These are phyloP conservation scores for Meleagris gallopavo DNA, from an alignment of 2,113 vertebrate species.

Conservation along the genomic window DNA sequence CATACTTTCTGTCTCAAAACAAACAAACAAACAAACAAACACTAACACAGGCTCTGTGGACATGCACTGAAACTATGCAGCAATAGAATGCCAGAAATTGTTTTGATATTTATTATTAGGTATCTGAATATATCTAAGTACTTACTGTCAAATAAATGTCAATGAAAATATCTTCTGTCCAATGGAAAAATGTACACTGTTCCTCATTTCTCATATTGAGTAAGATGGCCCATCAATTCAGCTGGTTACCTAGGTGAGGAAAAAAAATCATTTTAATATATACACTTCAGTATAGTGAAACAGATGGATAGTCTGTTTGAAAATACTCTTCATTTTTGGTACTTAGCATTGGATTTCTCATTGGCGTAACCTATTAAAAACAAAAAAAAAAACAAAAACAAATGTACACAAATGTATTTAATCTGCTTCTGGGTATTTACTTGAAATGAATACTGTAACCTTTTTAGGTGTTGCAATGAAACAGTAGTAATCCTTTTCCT, in stretches of 20 bases:
- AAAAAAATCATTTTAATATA: not conserved
- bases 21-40: not conserved
- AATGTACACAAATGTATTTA: not conserved
- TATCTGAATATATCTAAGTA: not conserved
- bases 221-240: not conserved
- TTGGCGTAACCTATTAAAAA: not conserved
- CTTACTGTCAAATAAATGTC: not conserved
- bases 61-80: not conserved
- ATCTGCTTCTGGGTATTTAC: not conserved
- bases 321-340: not conserved
- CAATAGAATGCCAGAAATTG: not conserved
- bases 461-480: slow-evolving; percentile 11
- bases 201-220: not conserved
- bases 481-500: not conserved
- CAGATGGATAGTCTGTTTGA: not conserved
- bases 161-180: not conserved
- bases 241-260: not conserved
- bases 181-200: not conserved
- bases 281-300: not conserved
- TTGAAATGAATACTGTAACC: not conserved
- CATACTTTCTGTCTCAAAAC: not conserved
- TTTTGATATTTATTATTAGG: not conserved
- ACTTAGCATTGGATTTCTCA: not conserved
- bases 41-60: accelerated
- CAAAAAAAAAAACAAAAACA: not conserved